Conservation (phyloP, 2,888 invertebrate genomes). For the Drosophila vallismaia region DNA sequence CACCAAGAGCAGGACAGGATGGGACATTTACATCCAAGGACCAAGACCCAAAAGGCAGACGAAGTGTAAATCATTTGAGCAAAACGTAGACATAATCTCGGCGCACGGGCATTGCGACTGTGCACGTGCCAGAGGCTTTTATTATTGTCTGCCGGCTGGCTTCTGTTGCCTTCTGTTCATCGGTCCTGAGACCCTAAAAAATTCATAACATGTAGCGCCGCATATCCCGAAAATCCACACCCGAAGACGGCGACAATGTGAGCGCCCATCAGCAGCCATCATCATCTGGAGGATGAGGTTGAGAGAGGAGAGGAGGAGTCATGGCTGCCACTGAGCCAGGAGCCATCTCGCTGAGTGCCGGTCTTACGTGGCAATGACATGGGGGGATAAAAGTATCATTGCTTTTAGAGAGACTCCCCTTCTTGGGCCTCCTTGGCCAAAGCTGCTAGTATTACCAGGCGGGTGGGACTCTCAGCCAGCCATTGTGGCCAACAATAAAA, state of each 20-base stretch:
- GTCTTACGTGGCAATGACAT: slow-evolving; percentile 49
- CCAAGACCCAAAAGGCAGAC: slow-evolving; percentile 11
- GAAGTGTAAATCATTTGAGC: slow-evolving; percentile 73
- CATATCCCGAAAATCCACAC: slow-evolving; percentile 48
- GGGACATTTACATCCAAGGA: slow-evolving; percentile 15
- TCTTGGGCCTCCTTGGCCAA: slow-evolving; percentile 18
- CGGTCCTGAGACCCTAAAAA: slow-evolving; percentile 37
- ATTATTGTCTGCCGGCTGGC: slow-evolving; percentile 36
- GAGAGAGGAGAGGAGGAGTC: background rate
- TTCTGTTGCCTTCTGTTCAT: slow-evolving; percentile 1
- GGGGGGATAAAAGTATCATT: slow-evolving; percentile 54
- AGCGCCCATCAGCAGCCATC: slow-evolving; percentile 40
- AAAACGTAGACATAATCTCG: slow-evolving; percentile 58
- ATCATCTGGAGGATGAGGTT: background rate
- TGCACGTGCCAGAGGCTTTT: slow-evolving; percentile 48
- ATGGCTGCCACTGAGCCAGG: slow-evolving; percentile 26
- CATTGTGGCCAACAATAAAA: slow-evolving; percentile 49
- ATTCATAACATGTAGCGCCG: slow-evolving; percentile 44
- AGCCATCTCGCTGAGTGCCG: slow-evolving; percentile 43
- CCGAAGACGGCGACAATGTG: slow-evolving; percentile 42
- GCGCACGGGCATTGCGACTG: slow-evolving; percentile 37
- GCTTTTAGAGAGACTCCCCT: slow-evolving; percentile 42
- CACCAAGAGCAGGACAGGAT: slow-evolving; percentile 9
- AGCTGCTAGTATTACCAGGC: slow-evolving; percentile 26
- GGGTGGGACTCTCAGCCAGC: slow-evolving; percentile 5